Evolutionary conservation across 2,797 vertebrate genomes (phyloP), one percentile per base, ranked within the genome.

Genomic region (Phalanger gymnotis): DNA sequence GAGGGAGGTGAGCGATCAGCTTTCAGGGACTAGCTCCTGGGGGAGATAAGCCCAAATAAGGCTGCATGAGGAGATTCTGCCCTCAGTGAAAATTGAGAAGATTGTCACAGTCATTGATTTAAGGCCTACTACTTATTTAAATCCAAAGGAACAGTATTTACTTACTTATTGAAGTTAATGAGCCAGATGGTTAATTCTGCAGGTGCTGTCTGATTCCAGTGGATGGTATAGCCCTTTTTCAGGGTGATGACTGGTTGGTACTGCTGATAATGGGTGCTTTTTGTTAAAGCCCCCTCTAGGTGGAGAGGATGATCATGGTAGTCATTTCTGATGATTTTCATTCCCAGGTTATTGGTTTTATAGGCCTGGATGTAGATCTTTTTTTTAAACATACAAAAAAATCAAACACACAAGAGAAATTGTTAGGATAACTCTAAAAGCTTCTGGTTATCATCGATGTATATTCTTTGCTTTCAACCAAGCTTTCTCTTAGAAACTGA

Each of bases 141-240:
- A 27, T 47, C 40, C 73, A 87, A 51, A 87, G 73, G 22, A 51
- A 7, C 9, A 87, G 4, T 0, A 31, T 92, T 93, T 61, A 98
- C 99, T 98, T 97, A 99, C 99, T 99, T 99, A 98, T 99, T 99
- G 98, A 99, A 99, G 99, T 99, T 99, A 98, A 99, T 99, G 98
- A 99, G 99, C 99, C 99, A 99, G 97, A 99, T 98, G 96, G 98
- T 99, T 95, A 99, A 98, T 98, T 99, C 99, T 11, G 99, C 98
- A 0, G 99, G 99, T 2, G 99, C 99, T 0, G 98, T 98, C 97
- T 99, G 99, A 98, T 99, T 99, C 99, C 99, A 99, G 98, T 99
- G 99, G 97, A 99, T 98, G 6, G 99, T 99, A 98, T 99, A 99
- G 96, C 99, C 99, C 98, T 99, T 99, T 90, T 98, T 98, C 94